A percentile compares a stretch with the other conserved stretches of the same genome.
phyloP scores from a whole-genome alignment of 1,140 invertebrate genomes.

The Sinella curviseta region DNA sequence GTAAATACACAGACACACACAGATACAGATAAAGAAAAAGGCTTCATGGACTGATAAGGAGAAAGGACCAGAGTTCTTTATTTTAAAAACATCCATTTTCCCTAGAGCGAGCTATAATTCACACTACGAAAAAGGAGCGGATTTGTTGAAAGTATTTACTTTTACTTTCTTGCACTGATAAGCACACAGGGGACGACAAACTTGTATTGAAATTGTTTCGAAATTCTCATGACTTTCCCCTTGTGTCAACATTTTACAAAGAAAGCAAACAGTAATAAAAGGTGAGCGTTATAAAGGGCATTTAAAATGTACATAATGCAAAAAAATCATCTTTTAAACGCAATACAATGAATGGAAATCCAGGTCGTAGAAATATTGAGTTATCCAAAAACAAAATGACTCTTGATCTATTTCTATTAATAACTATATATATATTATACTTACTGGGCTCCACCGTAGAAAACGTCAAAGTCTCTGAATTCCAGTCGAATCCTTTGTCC shows the following conservation, averaged over 20 bases:
- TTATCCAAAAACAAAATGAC: background rate
- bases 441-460: conserved; percentile 98
- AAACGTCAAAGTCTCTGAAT: conserved; percentile 97
- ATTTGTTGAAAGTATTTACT: background rate
- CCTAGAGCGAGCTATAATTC: no score
- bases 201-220: background rate
- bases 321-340: no score
- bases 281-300: no score
- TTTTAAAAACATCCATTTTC: no score
- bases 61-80: background rate
- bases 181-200: background rate
- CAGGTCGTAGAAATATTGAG: no score
- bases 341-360: no score
- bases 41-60: no score
- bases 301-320: no score
- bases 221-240: no score
- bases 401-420: background rate
- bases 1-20: conserved; percentile 50
- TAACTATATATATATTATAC: conserved; percentile 55
- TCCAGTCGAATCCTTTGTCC: conserved; percentile 91
- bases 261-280: no score
- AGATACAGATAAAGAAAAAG: conserved; percentile 6
- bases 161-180: background rate
- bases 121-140: no score
- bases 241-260: no score